Conservation (phyloP, 2,113 vertebrate species). For the Tonatia bakeri region DNA sequence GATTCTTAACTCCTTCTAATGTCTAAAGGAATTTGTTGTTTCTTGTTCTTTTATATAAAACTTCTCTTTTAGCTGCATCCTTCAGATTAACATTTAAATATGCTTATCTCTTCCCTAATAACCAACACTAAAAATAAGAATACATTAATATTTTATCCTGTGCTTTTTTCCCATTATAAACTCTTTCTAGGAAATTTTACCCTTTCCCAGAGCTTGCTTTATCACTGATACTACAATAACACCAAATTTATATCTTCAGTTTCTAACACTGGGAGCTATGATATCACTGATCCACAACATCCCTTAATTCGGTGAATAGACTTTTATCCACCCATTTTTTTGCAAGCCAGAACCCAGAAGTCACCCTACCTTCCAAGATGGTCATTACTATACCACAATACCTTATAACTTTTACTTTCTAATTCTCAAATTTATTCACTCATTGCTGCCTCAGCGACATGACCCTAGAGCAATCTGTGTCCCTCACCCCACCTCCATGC, state of each 20-base stretch:
- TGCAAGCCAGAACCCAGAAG: background rate
- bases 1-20: background rate
- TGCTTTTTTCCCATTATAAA: background rate
- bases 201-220: background rate
- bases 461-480: background rate
- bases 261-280: background rate
- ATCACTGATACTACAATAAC: background rate
- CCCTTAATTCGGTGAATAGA: background rate
- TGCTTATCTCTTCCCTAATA: background rate
- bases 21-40: background rate
- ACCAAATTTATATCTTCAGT: background rate
- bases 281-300: rapidly evolving
- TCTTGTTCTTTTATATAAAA: background rate
- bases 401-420: background rate
- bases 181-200: background rate
- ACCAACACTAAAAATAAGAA: background rate
- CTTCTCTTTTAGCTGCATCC: background rate
- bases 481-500: too few species aligned
- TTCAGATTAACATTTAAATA: background rate
- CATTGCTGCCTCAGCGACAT: background rate
- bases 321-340: background rate
- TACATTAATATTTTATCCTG: background rate
- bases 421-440: background rate
- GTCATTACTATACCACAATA: background rate
- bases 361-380: background rate